Evolutionary conservation across 92 coral and sea anemone genomes (phyloP), one percentile per base, ranked within the genome.

Genomic region (Phymanthus crucifer): DNA sequence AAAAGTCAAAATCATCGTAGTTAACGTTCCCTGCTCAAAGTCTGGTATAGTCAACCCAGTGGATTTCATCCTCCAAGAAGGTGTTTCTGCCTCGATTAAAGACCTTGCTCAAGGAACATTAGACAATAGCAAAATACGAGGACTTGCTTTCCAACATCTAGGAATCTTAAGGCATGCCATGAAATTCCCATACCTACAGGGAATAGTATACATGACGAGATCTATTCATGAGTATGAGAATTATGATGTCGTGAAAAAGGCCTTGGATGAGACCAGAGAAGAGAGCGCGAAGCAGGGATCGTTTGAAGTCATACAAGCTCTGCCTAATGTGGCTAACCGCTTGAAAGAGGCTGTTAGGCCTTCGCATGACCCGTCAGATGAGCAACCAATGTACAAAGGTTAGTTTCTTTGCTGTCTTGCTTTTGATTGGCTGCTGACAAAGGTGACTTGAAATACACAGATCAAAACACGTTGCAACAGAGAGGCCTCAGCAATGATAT

Each of bases 11-110:
- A 77, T 93, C 12, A 88, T 95, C 67, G 92, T 95, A 3, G 90
- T 91, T 16, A 95, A 93, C 78, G 99, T 92, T 6, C 89, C 90
- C 23, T 95, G 99, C 73, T 91, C 96, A 24, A 95, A 87, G 75
- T 93, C 99, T 29, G 99, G 99, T 10, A 86, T 95, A 6, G 97
- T 92, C 40, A 95, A 94, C 75, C 96, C 99, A 1, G 93, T 95
- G 8, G 99, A 95, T 78, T 93, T 93, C 73, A 94, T 93, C 33
- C 88, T 95, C 14, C 99, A 95, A 84, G 99, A 95, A 76, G 99
- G 99, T 33, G 89, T 95, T 57, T 81, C 96, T 31, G 75, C 94
- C 29, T 87, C 94, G 52, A 84, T 90, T 64, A 88, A 95, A 78
- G 91, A 93, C 57, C 91, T 93, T n/a, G 89, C 99, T 35, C 84